Percentiles rank a stretch among this genome's conserved stretches.
Evolutionary conservation across 2,888 invertebrate genomes (phyloP).

Genomic region (Mythimna impura): DNA sequence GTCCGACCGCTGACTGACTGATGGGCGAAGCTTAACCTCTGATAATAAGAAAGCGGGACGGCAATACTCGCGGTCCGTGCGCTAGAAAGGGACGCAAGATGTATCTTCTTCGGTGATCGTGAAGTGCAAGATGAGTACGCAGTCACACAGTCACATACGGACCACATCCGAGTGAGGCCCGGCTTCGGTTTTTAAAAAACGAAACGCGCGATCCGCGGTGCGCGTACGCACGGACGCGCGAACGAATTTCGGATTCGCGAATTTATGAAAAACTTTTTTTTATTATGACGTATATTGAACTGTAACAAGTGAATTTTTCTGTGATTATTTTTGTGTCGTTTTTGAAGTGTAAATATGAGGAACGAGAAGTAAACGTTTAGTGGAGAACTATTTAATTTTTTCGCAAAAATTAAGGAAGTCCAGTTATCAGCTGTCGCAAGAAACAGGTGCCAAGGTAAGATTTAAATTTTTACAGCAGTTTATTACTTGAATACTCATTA

Average conservation of each 20-base stretch:
- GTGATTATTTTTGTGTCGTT: slow-evolving; percentile 74
- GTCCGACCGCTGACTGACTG: slow-evolving; percentile 88
- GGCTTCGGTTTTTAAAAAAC: slow-evolving; percentile 84
- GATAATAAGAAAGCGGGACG: slow-evolving; percentile 88
- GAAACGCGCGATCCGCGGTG: slow-evolving; percentile 81
- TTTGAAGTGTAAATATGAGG: slow-evolving; percentile 71
- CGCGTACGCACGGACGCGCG: slow-evolving; percentile 85
- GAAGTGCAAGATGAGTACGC: slow-evolving; percentile 90
- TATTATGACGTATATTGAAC: slow-evolving; percentile 66
- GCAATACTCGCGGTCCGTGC: slow-evolving; percentile 64
- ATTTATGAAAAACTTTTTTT: slow-evolving; percentile 65
- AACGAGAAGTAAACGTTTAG: slow-evolving; percentile 70
- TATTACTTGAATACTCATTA: slow-evolving; percentile 26
- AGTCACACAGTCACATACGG: slow-evolving; percentile 90
- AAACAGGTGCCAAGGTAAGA: slow-evolving; percentile 70
- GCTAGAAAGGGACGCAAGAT: slow-evolving; percentile 78
- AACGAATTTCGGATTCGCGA: slow-evolving; percentile 75
- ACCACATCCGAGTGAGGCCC: slow-evolving; percentile 89
- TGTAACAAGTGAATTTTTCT: slow-evolving; percentile 70
- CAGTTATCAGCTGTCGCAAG: slow-evolving; percentile 60
- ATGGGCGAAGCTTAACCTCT: slow-evolving; percentile 89
- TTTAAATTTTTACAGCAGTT: slow-evolving; percentile 45
- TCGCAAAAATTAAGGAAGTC: slow-evolving; percentile 70
- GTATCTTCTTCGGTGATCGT: slow-evolving; percentile 90
- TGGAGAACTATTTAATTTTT: slow-evolving; percentile 72